Percentiles rank a stretch among this genome's conserved stretches.
Evolutionary conservation across 1,140 invertebrate species (phyloP).

Genomic region (Yoshiicerus persimilis): DNA sequence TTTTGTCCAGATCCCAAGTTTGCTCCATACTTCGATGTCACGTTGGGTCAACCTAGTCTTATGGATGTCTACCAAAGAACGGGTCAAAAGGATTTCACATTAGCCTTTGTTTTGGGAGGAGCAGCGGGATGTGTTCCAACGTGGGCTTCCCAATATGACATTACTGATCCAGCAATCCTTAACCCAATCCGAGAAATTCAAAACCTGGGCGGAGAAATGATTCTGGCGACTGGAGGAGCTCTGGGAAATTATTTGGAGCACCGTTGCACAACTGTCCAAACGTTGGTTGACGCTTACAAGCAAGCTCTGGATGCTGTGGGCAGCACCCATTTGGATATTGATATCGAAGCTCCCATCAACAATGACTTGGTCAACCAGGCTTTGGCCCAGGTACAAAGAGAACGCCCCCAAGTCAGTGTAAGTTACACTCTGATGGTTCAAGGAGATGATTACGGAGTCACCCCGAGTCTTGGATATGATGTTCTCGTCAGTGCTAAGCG

Average conservation of each 20-base stretch:
- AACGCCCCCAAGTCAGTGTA: slow-evolving; percentile 39
- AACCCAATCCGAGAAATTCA: slow-evolving; percentile 41
- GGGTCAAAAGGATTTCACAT: slow-evolving; percentile 43
- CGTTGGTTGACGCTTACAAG: slow-evolving; percentile 44
- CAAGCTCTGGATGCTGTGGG: slow-evolving; percentile 38
- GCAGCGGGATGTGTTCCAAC: slow-evolving; percentile 41
- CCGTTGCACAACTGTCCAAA: slow-evolving; percentile 21
- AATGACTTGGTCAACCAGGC: slow-evolving; percentile 41
- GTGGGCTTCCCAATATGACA: slow-evolving; percentile 42
- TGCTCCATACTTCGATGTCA: slow-evolving; percentile 41
- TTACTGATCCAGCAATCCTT: slow-evolving; percentile 42
- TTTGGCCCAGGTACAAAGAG: slow-evolving; percentile 41
- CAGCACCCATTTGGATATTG: slow-evolving; percentile 47
- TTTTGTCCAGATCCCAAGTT: background rate
- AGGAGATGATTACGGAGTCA: slow-evolving; percentile 46
- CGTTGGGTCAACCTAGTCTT: slow-evolving; percentile 20
- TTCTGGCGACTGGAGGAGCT: slow-evolving; percentile 43
- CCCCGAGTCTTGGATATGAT: slow-evolving; percentile 42
- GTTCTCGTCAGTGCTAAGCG: slow-evolving; percentile 35
- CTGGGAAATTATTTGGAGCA: slow-evolving; percentile 49
- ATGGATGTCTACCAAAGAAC: slow-evolving; percentile 16
- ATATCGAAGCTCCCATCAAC: slow-evolving; percentile 48
- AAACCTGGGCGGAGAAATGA: slow-evolving; percentile 36
- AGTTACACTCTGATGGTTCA: slow-evolving; percentile 48
- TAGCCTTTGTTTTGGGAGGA: slow-evolving; percentile 47